A percentile compares a stretch with the other conserved stretches of the same genome.
Evolutionary conservation across 2,797 vertebrate genomes (phyloP).

Genomic region (Ciconia nigra): DNA sequence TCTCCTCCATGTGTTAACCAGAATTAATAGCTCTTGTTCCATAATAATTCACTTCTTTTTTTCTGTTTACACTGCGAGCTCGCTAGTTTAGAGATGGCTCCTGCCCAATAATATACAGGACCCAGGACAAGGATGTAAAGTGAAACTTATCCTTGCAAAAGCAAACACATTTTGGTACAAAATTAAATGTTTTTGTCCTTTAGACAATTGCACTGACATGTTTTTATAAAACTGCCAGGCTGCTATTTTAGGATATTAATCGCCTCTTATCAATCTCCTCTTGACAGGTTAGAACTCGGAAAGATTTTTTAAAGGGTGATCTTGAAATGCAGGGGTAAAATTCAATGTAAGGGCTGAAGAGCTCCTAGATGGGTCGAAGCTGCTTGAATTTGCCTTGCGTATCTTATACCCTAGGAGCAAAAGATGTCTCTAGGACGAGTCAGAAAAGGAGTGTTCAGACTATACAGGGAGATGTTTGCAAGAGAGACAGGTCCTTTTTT

Average conservation of each 20-base stretch:
- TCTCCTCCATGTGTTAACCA: background rate
- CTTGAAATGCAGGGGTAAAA: background rate
- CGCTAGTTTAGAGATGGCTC: background rate
- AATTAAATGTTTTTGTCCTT: background rate
- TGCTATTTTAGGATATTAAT: background rate
- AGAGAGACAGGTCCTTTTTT: background rate
- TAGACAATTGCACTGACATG: fast-evolving
- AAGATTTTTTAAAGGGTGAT: background rate
- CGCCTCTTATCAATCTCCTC: background rate
- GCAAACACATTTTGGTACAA: background rate
- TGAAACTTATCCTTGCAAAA: background rate
- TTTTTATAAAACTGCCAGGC: background rate
- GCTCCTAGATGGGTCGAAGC: background rate
- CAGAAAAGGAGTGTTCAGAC: background rate
- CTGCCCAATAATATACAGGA: background rate
- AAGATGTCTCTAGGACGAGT: background rate
- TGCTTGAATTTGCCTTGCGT: background rate
- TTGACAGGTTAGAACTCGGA: background rate
- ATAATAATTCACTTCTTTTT: background rate
- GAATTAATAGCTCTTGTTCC: background rate
- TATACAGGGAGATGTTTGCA: background rate
- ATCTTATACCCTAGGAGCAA: background rate
- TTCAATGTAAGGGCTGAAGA: background rate
- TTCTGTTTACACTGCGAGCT: background rate
- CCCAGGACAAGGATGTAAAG: background rate